Base-by-base conservation (phyloP, 1,140 invertebrate species). In the Camponotus vicinus region DNA sequence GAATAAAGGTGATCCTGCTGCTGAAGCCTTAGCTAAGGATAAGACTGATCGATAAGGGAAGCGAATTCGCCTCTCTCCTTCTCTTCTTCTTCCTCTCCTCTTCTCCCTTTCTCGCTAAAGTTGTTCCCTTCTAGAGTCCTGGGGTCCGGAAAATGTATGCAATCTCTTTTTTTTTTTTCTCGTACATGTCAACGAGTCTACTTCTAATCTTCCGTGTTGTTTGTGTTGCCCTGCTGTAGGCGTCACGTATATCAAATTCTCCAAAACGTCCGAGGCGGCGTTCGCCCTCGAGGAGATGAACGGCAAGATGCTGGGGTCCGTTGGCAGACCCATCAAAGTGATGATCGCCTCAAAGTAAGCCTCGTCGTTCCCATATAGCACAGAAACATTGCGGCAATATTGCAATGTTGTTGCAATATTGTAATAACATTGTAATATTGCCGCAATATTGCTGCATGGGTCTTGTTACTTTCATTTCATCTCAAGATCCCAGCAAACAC, bases 281-380 rank as follows among this genome's bases (percentile, higher is more conserved):
- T 95, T 96, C 80, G 98, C 98, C 13, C 96, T 98, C 78, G 97
- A 98, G 94, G 97, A 97, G 90, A 97, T 99, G 97, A 98, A 99
- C 95, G 97, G 98, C 11, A 97, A 97, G 94, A 96, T 96, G 87
- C 96, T 99, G 76, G 96, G 96, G 64, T 96, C 96, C 86, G 96
- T 97, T 73, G 96, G 96, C 34, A 97, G 98, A 93, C 98, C 97
- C 15, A 96, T 99, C 1, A 99, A 99, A 96, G 98, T 99, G 71
- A 97, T 98, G 96, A 97, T 98, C 90, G 98, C 98, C 59, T 96
- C 97, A 77, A 97, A 97, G 97, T 97, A 95, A 95, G 94, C 4
- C 2, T 4, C 45, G 13, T 11, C 45, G 3, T 49, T 13, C 27
- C 1, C 27, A 27, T 27, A 27, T 0, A 27, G 27, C 27, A 1